These are phyloP conservation scores for Anthophora plumipes DNA, from an alignment of 2,888 invertebrate genomes.

Conservation along the genomic window DNA sequence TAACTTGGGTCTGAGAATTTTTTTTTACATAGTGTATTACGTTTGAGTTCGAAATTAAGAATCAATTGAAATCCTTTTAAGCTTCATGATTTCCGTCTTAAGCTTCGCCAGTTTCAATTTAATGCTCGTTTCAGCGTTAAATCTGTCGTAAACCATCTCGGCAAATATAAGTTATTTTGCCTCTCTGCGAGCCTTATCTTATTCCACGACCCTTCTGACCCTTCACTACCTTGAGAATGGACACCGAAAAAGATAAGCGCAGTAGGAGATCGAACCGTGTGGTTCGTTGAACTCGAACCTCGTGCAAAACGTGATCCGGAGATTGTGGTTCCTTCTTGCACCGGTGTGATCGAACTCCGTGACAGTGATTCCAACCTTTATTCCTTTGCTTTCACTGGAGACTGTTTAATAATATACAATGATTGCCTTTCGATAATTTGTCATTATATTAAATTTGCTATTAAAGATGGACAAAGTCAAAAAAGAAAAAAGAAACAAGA, in stretches of 20 bases:
- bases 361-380: conserved; percentile 63
- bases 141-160: neutral
- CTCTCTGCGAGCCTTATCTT: conserved; percentile 25
- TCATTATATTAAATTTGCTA: neutral
- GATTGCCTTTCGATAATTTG: neutral
- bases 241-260: conserved; percentile 50
- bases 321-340: conserved; percentile 63
- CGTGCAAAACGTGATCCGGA: conserved; percentile 67
- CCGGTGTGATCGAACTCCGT: conserved; percentile 66
- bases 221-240: conserved; percentile 51
- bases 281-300: conserved; percentile 63
- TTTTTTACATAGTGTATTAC: too few relatives aligned
- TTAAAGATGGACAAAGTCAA: too few relatives aligned
- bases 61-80: neutral
- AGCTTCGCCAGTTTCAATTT: too few relatives aligned
- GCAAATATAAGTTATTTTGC: conserved; percentile 19
- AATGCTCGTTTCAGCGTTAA: too few relatives aligned
- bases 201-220: conserved; percentile 23
- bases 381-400: conserved; percentile 50
- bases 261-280: conserved; percentile 41
- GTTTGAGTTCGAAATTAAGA: too few relatives aligned
- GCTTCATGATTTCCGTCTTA: neutral
- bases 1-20: too few relatives aligned
- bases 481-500: too few relatives aligned
- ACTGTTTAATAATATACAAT: neutral